These are phyloP conservation scores for Anseranas semipalmata DNA, from an alignment of 2,113 vertebrate genomes.

Conservation along the genomic window DNA sequence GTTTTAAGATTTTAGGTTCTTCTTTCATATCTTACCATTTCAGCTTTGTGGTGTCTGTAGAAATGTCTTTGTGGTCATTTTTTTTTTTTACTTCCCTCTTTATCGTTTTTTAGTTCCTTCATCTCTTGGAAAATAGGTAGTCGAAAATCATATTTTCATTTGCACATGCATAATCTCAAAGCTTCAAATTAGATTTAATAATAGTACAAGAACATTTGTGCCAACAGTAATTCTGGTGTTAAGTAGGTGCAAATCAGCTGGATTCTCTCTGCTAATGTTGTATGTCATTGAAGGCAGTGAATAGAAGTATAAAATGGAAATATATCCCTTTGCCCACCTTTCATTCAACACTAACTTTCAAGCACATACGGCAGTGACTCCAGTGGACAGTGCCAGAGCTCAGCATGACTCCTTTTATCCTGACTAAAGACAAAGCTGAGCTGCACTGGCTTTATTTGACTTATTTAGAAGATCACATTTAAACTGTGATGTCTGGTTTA, in stretches of 20 bases:
- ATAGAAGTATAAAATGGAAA: neutral
- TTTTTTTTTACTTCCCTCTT: constrained; percentile 1
- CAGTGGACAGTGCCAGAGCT: rapidly evolving
- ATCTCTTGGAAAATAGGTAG: neutral
- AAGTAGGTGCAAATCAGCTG: neutral
- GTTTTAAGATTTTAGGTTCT: constrained; percentile 10
- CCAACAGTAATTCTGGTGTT: neutral
- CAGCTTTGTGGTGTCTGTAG: constrained; percentile 39
- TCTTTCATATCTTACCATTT: constrained; percentile 20
- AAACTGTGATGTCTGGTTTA: neutral
- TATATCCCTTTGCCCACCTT: neutral
- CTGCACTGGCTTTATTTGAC: neutral
- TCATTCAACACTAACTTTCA: neutral
- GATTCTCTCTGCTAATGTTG: neutral
- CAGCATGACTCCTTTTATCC: neutral
- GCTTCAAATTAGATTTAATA: neutral
- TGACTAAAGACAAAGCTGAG: neutral
- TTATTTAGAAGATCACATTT: neutral
- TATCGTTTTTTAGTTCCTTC: constrained; percentile 13
- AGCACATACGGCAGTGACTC: neutral
- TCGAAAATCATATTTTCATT: neutral
- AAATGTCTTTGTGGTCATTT: neutral
- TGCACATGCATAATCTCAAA: neutral
- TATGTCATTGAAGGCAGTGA: neutral
- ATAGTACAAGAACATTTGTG: neutral